A percentile compares a stretch with the other conserved stretches of the same genome.
phyloP scores from a whole-genome alignment of 2,888 invertebrate species.

The Melieria omissa region DNA sequence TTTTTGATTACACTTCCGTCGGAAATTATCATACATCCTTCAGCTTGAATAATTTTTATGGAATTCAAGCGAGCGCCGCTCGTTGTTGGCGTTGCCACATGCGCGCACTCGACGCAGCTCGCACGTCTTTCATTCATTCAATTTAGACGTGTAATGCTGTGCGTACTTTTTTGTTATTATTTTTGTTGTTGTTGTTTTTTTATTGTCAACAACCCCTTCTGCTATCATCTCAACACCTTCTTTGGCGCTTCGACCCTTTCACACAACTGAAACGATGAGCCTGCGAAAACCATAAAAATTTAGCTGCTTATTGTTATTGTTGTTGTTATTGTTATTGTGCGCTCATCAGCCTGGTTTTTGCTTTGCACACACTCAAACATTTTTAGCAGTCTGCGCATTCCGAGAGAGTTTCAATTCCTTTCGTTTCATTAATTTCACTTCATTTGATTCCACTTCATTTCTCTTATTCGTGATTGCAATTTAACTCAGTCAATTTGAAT shows the following conservation, averaged over 20 bases:
- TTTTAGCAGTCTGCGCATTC: conserved; percentile 11
- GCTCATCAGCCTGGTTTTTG: conserved; percentile 20
- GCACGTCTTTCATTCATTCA: too few relatives aligned
- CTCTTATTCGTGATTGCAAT: conserved; percentile 13
- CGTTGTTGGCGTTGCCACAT: neutral
- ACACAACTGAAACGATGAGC: neutral
- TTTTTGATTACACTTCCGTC: conserved; percentile 68
- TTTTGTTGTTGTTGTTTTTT: too few relatives aligned
- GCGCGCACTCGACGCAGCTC: conserved; percentile 41
- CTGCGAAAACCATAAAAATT: conserved; percentile 27
- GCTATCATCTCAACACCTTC: neutral
- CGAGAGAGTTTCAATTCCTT: neutral
- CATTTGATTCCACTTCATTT: conserved; percentile 23
- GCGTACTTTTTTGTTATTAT: too few relatives aligned
- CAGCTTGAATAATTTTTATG: conserved; percentile 67
- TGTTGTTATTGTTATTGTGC: conserved; percentile 23
- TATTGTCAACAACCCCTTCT: conserved; percentile 39
- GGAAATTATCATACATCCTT: conserved; percentile 68
- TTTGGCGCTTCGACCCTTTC: neutral
- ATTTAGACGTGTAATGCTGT: too few relatives aligned
- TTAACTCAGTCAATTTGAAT: conserved; percentile 1
- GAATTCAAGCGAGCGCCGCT: conserved; percentile 45
- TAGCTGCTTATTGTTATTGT: conserved; percentile 20
- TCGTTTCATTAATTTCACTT: conserved; percentile 23
- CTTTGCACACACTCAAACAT: conserved; percentile 21